A percentile compares a stretch with the other conserved stretches of the same genome.
Conservation (phyloP, 1,140 invertebrate genomes). For the Platyura marginata region DNA sequence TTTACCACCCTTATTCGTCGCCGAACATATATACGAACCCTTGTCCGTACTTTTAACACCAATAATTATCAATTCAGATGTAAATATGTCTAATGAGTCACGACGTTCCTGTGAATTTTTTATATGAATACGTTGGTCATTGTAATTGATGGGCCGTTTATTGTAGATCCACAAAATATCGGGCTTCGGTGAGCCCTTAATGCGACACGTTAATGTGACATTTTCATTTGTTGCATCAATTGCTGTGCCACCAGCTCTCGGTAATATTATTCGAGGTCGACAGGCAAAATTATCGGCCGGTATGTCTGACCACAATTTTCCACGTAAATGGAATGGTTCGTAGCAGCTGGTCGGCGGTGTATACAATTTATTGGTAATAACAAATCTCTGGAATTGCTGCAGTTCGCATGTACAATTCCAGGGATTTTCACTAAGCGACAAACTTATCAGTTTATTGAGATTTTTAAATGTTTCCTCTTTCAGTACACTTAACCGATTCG, state of each 20-base stretch:
- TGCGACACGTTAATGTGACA: constrained; percentile 56
- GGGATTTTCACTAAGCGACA: constrained; percentile 61
- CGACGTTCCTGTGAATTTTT: constrained; percentile 11
- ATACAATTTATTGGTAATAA: constrained; percentile 48
- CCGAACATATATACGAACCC: constrained; percentile 76
- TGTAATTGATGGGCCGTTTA: constrained; percentile 27
- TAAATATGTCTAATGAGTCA: constrained; percentile 4
- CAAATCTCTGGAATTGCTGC: constrained; percentile 57
- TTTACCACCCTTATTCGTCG: constrained; percentile 66
- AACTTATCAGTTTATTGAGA: constrained; percentile 43
- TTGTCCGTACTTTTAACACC: constrained; percentile 51
- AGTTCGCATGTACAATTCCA: constrained; percentile 80
- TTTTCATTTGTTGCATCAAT: constrained; percentile 41
- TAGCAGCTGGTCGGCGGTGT: constrained; percentile 47
- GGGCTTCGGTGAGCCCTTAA: constrained; percentile 54
- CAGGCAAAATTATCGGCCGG: constrained; percentile 65
- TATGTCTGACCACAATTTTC: constrained; percentile 51
- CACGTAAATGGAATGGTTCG: constrained; percentile 41
- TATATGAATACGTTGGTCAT: constrained; percentile 29
- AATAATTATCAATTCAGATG: constrained; percentile 46
- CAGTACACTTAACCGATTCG: constrained; percentile 48
- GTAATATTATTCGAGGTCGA: constrained; percentile 45
- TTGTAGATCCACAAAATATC: constrained; percentile 57
- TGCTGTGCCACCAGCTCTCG: constrained; percentile 27
- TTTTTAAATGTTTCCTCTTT: constrained; percentile 35